phyloP scores from a whole-genome alignment of 35 echinoderm and acorn worm species.

The Lytechinus pictus region DNA sequence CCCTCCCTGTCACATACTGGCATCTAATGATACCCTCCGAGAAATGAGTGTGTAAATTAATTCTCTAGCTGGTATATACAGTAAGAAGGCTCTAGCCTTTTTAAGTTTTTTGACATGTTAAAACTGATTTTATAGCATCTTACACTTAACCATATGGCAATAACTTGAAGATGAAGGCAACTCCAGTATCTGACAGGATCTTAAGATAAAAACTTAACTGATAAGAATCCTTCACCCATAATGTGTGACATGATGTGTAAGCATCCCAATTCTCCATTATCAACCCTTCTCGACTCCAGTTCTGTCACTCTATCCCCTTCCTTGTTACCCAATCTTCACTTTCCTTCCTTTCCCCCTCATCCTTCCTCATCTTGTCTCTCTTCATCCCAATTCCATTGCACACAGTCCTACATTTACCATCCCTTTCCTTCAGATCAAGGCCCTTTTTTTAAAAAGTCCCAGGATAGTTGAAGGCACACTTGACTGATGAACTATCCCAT shows the following conservation, averaged over 20 bases:
- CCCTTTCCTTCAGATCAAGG: background rate
- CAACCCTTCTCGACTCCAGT: background rate
- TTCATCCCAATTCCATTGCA: background rate
- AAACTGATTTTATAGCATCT: too few species aligned
- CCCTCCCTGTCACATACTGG: background rate
- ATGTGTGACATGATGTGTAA: background rate
- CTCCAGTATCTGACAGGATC: too few species aligned
- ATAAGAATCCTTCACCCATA: background rate
- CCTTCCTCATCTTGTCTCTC: background rate
- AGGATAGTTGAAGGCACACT: background rate
- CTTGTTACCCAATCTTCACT: background rate
- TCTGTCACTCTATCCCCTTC: background rate
- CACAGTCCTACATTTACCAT: background rate
- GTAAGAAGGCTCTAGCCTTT: too few species aligned
- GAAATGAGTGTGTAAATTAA: too few species aligned
- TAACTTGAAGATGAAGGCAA: too few species aligned
- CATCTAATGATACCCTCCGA: too few species aligned
- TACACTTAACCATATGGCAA: too few species aligned
- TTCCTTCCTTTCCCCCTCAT: background rate
- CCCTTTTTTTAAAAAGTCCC: background rate
- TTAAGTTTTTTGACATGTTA: too few species aligned
- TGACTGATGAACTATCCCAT: constrained; percentile 20
- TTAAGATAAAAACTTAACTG: background rate
- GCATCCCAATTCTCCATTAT: background rate
- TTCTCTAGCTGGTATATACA: too few species aligned